Evolutionary conservation across 2,797 vertebrate genomes (phyloP), one percentile per base, ranked within the genome.

Genomic region (Danio tinwini): DNA sequence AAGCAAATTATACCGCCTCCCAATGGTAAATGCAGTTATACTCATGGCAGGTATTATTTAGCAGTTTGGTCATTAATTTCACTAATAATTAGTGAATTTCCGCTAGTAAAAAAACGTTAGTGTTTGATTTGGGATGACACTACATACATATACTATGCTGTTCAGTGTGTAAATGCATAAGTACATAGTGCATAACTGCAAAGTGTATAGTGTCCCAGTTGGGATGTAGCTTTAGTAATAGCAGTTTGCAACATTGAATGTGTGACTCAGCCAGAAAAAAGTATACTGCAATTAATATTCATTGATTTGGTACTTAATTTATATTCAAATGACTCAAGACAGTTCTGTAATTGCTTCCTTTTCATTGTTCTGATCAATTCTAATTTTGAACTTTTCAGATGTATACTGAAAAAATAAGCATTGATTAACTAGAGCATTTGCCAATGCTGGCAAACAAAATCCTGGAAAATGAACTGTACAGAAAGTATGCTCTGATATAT

Each of bases 241-340:
- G 21, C 42, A 14, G 53, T 81, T 68, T 56, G 37, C 75, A 77
- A 68, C 52, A 58, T 67, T 49, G 52, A 6, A 70, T 62, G 21
- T 50, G 12, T n/a, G 29, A 29, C 29, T 29, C 29, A 29, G 29
- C 29, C 29, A 29, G 50, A 29, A 52, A 70, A 44, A 56, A 68
- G 65, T 40, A 14, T 56, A 67, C 81, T 69, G 75, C 86, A 61
- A 62, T 78, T 84, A 82, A 84, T 73, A 64, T 61, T 63, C 82
- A 88, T 84, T 80, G 87, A 91, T 87, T 79, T 69, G 44, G 80
- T 70, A 44, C 83, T 84, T 86, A 67, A 87, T 91, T 91, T 87
- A 86, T 84, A 90, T 90, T 89, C 84, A 88, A 85, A 90, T 88
- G 56, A 87, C 65, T 78, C 65, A 7, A 67, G 6, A 80, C 73